A percentile compares a stretch with the other conserved stretches of the same genome.
Conservation (phyloP, 2,113 vertebrate species). For the Pagrus major region DNA sequence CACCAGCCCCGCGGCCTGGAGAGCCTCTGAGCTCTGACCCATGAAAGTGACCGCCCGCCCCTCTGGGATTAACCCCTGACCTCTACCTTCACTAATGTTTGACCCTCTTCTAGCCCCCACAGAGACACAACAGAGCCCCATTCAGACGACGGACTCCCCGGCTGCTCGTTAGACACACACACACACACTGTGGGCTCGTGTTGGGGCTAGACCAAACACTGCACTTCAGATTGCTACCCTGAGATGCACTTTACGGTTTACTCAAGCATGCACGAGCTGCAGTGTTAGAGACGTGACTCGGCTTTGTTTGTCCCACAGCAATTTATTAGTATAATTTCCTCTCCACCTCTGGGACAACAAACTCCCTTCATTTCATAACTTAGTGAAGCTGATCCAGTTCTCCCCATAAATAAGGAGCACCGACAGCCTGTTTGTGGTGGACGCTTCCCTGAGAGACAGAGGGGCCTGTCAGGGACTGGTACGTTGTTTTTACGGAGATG, state of each 20-base stretch:
- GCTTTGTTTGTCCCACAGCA: slow-evolving; percentile 61
- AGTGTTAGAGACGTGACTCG: slow-evolving; percentile 32
- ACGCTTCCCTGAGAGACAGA: background rate
- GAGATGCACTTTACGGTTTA: slow-evolving; percentile 45
- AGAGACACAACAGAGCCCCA: slow-evolving; percentile 50
- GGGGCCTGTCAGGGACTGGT: background rate
- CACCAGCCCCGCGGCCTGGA: slow-evolving; percentile 22
- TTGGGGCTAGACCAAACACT: slow-evolving; percentile 50
- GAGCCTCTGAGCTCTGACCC: slow-evolving; percentile 57
- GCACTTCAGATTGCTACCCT: slow-evolving; percentile 37
- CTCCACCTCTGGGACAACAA: slow-evolving; percentile 52
- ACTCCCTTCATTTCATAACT: slow-evolving; percentile 59
- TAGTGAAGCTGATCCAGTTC: slow-evolving; percentile 17
- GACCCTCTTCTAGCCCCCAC: slow-evolving; percentile 46
- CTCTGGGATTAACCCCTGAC: slow-evolving; percentile 65
- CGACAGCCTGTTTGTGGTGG: slow-evolving; percentile 8
- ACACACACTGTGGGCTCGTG: slow-evolving; percentile 13
- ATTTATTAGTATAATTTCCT: slow-evolving; percentile 68
- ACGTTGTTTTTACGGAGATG: slow-evolving; percentile 47
- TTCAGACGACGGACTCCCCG: slow-evolving; percentile 47
- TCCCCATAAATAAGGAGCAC: slow-evolving; percentile 19
- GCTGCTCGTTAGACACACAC: slow-evolving; percentile 23
- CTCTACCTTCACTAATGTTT: slow-evolving; percentile 58
- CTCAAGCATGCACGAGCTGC: slow-evolving; percentile 9
- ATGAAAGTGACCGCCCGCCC: slow-evolving; percentile 47